Evolutionary conservation across 1,140 invertebrate species (phyloP), one percentile per base, ranked within the genome.

Genomic region (Apis cerana): DNA sequence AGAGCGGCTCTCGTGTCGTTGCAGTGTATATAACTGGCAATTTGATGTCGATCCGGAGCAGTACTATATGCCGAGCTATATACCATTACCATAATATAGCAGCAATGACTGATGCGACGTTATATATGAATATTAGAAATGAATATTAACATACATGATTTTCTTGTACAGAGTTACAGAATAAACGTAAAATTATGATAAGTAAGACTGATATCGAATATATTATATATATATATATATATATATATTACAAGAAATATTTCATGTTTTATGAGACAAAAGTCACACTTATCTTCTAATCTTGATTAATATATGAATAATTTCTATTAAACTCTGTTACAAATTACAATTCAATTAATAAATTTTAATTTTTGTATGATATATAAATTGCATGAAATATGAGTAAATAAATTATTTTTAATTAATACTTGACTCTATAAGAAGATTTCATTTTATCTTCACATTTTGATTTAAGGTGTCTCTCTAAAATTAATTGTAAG

Each of bases 31-130:
- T 52, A 50, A 23, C 67, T 69, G 13, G 67, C 67, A 69, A 69
- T 69, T 69, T 48, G 48, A 69, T 50, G 67, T 69, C 67, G 67
- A 69, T 69, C n/a, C 50, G 8, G 48, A 52, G 48, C 67, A 52
- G 21, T 23, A n/a, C 67, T 50, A 21, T 23, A n/a, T n/a, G 17
- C n/a, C 43, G 43, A 68, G 43, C 21, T 48, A 17, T 69, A 69
- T 69, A 50, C 48, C n/a, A 67, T 43, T 67, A 67, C 64, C 64
- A 67, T 67, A 43, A 67, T 67, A 67, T 43, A 67, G 33, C 33
- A 67, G 64, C 2, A 33, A 67, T 43, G 33, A 67, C 67, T 17
- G 67, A 50, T 69, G n/a, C 48, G 13, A n/a, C 67, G n/a, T 50
- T 33, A 43, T 52, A 50, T 10, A 69, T 50, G 67, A 2, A 5